Evolutionary conservation across 2,797 vertebrate genomes (phyloP).

Genomic region (Halcyon smyrnensis): DNA sequence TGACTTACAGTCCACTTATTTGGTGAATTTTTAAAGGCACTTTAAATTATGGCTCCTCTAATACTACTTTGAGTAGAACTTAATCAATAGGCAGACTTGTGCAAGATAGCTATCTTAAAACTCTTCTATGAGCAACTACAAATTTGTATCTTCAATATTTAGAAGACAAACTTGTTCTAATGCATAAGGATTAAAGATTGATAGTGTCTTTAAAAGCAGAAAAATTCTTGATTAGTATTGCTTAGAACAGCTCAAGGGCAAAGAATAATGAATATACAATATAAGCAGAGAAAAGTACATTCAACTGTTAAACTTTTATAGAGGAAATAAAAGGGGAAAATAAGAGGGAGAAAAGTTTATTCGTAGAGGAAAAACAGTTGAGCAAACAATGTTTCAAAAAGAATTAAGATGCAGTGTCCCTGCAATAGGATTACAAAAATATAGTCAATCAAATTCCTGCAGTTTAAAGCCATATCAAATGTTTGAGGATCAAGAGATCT

Average conservation of each 20-base stretch:
- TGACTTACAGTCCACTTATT: not conserved
- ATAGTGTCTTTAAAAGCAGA: not conserved
- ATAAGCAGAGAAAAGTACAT: not conserved
- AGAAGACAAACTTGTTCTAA: not conserved
- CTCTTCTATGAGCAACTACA: not conserved
- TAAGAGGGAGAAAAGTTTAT: not conserved
- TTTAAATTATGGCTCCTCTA: not conserved
- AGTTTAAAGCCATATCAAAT: not conserved
- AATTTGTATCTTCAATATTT: not conserved
- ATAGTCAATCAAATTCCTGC: not conserved
- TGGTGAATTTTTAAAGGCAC: constrained; percentile 9
- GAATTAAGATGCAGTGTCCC: not conserved
- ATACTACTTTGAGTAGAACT: not conserved
- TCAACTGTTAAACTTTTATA: not conserved
- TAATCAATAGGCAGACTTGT: not conserved
- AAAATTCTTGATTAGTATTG: not conserved
- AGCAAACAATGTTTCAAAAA: not conserved
- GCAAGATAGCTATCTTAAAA: not conserved
- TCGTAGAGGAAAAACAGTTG: not conserved
- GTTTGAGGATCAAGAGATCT: not conserved
- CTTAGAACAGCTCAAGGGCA: not conserved
- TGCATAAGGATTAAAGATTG: not conserved
- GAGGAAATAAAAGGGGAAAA: not conserved
- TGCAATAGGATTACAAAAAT: not conserved
- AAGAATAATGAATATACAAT: not conserved